These are phyloP conservation scores for Agapetus fuscipes DNA, from an alignment of 2,888 invertebrate species.

Conservation along the genomic window DNA sequence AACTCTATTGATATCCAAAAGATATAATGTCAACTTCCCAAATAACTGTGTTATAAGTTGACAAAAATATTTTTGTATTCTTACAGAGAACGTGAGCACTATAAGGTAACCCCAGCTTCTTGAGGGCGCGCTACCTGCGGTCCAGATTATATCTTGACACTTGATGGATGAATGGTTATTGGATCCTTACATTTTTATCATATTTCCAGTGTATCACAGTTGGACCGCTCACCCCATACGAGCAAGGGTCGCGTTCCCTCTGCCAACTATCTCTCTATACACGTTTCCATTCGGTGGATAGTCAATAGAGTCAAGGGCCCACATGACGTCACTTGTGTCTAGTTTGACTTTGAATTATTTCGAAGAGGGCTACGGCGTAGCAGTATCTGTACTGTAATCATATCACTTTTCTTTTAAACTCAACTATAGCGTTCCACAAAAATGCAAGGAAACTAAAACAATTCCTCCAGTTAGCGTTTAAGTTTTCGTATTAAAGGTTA, in stretches of 20 bases:
- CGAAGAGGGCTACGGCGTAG: too few relatives aligned
- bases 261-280: conserved; percentile 9
- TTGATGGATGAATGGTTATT: conserved; percentile 75
- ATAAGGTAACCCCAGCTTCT: conserved; percentile 32
- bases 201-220: conserved; percentile 28
- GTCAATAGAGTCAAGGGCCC: conserved; percentile 24
- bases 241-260: background rate
- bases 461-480: too few relatives aligned
- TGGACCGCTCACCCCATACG: background rate
- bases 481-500: too few relatives aligned
- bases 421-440: too few relatives aligned
- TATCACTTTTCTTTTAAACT: too few relatives aligned
- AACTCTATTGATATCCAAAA: too few relatives aligned
- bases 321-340: conserved; percentile 6
- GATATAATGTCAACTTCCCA: too few relatives aligned
- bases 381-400: too few relatives aligned
- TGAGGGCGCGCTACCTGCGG: conserved; percentile 34
- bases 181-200: conserved; percentile 58
- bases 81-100: conserved; percentile 2
- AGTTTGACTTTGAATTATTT: conserved; percentile 21
- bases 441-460: too few relatives aligned
- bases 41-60: too few relatives aligned
- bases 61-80: too few relatives aligned
- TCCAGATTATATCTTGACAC: conserved; percentile 61
- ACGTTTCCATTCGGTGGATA: conserved; percentile 19